Base-by-base conservation (phyloP, 2,888 invertebrate species). In the Dione vanillae region DNA sequence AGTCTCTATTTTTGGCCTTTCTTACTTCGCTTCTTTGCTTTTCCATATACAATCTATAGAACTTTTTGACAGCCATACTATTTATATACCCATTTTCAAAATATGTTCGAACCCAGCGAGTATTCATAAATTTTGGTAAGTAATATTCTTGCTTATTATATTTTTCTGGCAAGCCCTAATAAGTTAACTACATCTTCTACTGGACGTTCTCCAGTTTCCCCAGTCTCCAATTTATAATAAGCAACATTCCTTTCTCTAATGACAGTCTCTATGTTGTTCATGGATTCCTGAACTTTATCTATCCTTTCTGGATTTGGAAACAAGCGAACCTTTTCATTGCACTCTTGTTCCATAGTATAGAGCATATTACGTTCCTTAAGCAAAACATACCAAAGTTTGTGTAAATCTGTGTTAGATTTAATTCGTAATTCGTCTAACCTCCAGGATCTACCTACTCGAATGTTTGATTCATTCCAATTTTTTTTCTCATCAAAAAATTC, bases 321-420 rank as follows among this genome's bases (percentile, higher is more conserved):
- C 8, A 96, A 76, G 83, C 95, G 92, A 75, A 91, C 88, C 82
- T 95, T 92, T 51, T 94, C 88, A 64, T 96, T 95, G 87, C 95
- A 95, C 85, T 96, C 96, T 74, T 97, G 95, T 89, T 99, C 97
- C 99, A 99, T 99, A 1, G 99, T 99, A 75, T 98, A 89, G 19
- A 99, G 93, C 99, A 99, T 99, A 87, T 99, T 99, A 67, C 96
- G 94, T 90, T 99, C 99, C 91, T 99, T 99, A 66, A 99, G 89
- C 69, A 99, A 91, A 16, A 95, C 83, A 82, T 94, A 99, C 99
- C 99, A 99, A 71, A 99, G 91, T 92, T 99, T 99, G 86, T 99
- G 99, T 70, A 99, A 94, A 89, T 99, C 99, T 64, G 95, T 94
- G 85, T 99, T 99, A 59, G 98, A 98, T 89, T 99, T 99, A 61